Conservation (phyloP, 1,140 invertebrate species). For the Nomia melanderi region DNA sequence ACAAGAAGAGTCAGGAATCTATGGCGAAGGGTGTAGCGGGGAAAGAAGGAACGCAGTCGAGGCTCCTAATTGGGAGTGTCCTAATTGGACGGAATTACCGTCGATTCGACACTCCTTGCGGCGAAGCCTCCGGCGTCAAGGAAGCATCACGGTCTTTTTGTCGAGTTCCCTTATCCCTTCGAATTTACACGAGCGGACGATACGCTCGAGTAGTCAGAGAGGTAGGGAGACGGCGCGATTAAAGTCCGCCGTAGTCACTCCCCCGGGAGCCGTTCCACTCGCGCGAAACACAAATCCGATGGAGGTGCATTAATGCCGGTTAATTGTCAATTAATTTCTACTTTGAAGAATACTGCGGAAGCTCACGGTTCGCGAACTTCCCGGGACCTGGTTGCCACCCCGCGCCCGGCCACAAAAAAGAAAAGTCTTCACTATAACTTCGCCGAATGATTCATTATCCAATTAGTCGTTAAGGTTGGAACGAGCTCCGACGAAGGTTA, state of each 20-base stretch:
- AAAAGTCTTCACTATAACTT: conserved; percentile 28
- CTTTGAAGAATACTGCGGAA: conserved; percentile 30
- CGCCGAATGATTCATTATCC: conserved; percentile 24
- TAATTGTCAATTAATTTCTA: conserved; percentile 65
- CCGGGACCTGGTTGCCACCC: too few relatives aligned
- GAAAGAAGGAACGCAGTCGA: conserved; percentile 54
- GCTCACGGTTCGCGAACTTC: background rate
- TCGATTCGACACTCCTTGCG: conserved; percentile 62
- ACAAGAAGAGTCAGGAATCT: conserved; percentile 3
- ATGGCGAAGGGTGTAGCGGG: conserved; percentile 22
- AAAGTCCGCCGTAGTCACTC: conserved; percentile 34
- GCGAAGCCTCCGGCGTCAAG: conserved; percentile 52
- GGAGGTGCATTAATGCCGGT: conserved; percentile 46
- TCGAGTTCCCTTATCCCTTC: conserved; percentile 56
- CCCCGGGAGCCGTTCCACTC: conserved; percentile 14
- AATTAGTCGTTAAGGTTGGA: conserved; percentile 29
- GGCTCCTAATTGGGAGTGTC: conserved; percentile 70
- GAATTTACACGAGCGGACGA: conserved; percentile 56
- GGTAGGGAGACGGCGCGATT: conserved; percentile 22
- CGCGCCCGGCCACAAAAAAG: background rate
- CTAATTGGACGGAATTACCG: conserved; percentile 71
- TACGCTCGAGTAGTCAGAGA: conserved; percentile 36
- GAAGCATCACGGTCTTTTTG: conserved; percentile 58
- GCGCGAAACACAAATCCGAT: conserved; percentile 42
- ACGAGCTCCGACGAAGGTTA: background rate